phyloP scores from a whole-genome alignment of 2,113 vertebrate genomes.

The Brienomyrus longianalis region DNA sequence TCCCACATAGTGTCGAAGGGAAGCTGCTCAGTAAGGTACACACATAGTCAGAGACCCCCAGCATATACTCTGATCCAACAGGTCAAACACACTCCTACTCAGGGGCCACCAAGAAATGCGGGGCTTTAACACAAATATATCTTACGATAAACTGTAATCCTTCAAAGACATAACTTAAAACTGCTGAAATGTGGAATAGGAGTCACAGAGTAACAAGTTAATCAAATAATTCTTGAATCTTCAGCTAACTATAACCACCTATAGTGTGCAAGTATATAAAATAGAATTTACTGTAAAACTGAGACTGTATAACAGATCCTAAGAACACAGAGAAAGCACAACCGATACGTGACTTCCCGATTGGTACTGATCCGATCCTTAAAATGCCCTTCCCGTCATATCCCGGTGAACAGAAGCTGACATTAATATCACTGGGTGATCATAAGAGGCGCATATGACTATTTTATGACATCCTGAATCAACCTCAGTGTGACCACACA shows the following conservation, averaged over 20 bases:
- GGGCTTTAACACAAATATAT: background rate
- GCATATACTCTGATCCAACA: background rate
- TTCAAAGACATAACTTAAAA: background rate
- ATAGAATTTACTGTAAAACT: background rate
- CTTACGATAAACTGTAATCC: background rate
- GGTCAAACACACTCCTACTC: background rate
- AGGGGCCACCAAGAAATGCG: background rate
- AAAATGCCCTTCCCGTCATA: background rate
- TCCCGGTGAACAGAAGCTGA: background rate
- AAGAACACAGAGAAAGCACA: background rate
- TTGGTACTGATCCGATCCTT: background rate
- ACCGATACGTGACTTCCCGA: background rate
- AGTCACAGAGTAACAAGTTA: background rate
- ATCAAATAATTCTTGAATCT: background rate
- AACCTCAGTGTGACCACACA: background rate
- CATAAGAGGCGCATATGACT: background rate
- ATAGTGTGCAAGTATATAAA: background rate
- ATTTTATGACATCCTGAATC: constrained; percentile 9
- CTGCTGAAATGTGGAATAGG: background rate
- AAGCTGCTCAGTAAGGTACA: background rate
- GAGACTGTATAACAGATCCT: background rate
- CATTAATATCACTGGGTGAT: background rate
- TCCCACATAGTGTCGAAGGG: no score
- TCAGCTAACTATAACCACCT: background rate
- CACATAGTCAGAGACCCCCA: background rate